Conservation (phyloP, 2,888 invertebrate genomes). For the Microplitis deprimator region DNA sequence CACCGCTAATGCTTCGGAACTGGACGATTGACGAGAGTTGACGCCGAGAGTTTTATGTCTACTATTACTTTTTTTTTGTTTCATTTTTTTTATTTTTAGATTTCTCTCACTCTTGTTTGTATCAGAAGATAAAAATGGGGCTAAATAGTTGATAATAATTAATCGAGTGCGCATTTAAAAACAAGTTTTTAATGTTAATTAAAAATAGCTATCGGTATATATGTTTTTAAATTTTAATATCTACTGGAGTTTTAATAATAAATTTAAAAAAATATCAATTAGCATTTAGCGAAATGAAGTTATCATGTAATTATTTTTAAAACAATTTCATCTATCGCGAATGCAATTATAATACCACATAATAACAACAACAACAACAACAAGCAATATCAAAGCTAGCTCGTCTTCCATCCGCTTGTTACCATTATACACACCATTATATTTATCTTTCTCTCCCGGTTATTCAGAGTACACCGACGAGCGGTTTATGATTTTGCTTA, state of each 20-base stretch:
- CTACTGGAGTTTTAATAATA: not conserved
- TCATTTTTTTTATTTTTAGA: not conserved
- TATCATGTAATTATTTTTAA: not conserved
- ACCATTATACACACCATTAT: slow-evolving; percentile 22
- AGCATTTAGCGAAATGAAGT: not conserved
- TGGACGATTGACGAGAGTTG: slow-evolving; percentile 44
- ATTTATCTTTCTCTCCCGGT: slow-evolving; percentile 35
- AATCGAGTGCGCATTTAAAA: too few relatives aligned
- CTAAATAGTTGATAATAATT: too few relatives aligned
- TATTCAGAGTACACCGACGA: slow-evolving; percentile 26
- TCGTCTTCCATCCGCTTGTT: slow-evolving; percentile 22
- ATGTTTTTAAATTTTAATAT: too few relatives aligned
- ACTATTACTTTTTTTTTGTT: not conserved
- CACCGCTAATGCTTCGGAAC: slow-evolving; percentile 12
- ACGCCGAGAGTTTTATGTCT: not conserved
- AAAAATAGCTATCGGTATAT: too few relatives aligned
- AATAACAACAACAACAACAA: not conserved
- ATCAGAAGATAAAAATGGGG: too few relatives aligned
- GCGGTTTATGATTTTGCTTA: slow-evolving; percentile 63
- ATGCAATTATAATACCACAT: not conserved
- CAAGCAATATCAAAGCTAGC: not conserved
- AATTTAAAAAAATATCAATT: not conserved
- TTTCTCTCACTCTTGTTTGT: not conserved
- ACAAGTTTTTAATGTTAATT: too few relatives aligned
- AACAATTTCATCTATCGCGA: not conserved